Percentiles rank a stretch among this genome's conserved stretches.
Evolutionary conservation across 1,140 invertebrate genomes (phyloP).

Genomic region (Lysiphlebus fabarum): DNA sequence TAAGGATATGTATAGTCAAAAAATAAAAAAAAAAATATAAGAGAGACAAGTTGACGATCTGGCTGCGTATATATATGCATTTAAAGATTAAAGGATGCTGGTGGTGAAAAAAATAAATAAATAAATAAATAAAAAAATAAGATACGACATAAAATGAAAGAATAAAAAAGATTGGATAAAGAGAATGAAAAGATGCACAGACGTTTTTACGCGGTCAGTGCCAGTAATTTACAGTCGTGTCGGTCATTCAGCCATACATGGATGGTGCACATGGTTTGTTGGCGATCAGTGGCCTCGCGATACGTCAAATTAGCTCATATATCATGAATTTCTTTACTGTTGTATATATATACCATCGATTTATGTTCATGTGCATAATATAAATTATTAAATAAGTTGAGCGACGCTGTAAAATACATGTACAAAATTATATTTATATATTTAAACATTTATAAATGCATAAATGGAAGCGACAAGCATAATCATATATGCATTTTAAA

Average conservation of each 20-base stretch:
- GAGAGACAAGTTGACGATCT: too few species aligned
- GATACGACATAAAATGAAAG: not conserved
- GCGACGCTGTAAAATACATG: conserved; percentile 11
- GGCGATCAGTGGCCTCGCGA: conserved; percentile 31
- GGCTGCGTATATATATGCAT: too few species aligned
- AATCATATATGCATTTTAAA: too few species aligned
- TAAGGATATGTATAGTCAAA: too few species aligned
- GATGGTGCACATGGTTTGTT: conserved; percentile 39
- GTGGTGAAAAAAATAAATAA: too few species aligned
- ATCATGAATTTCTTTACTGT: conserved; percentile 52
- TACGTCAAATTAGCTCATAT: conserved; percentile 56
- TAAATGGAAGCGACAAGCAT: too few species aligned
- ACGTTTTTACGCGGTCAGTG: conserved; percentile 27
- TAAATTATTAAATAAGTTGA: conserved; percentile 55
- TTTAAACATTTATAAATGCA: not conserved
- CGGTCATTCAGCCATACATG: conserved; percentile 53
- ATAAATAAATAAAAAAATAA: too few species aligned
- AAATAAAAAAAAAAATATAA: too few species aligned
- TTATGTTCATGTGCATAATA: conserved; percentile 54
- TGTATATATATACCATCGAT: conserved; percentile 35
- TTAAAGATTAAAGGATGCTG: too few species aligned
- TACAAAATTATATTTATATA: conserved; percentile 5
- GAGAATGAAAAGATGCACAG: not conserved
- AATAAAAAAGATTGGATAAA: not conserved
- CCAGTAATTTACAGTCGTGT: conserved; percentile 52